Percentiles rank a stretch among this genome's conserved stretches.
Conservation (phyloP, 2,113 vertebrate species). For the Lonchura striata region DNA sequence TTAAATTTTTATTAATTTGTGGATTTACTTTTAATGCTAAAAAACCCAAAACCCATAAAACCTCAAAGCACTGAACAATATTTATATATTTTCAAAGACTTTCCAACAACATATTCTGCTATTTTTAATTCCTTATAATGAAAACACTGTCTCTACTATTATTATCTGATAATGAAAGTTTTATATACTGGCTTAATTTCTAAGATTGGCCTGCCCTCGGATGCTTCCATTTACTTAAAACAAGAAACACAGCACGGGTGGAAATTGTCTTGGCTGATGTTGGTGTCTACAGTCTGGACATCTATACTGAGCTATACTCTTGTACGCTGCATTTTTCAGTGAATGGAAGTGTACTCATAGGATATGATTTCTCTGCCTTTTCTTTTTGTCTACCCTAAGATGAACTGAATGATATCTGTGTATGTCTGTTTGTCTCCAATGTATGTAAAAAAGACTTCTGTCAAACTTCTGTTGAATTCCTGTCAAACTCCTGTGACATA, state of each 20-base stretch:
- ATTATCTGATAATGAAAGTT: not conserved
- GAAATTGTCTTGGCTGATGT: not conserved
- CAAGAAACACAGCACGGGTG: not conserved
- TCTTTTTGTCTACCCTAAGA: not conserved
- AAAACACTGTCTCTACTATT: not conserved
- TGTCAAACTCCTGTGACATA: fast-evolving
- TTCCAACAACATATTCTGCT: not conserved
- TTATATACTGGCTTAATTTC: not conserved
- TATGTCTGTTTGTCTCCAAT: not conserved
- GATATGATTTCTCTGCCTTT: not conserved
- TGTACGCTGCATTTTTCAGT: not conserved
- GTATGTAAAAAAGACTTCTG: not conserved
- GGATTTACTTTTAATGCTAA: not conserved
- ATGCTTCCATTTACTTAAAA: not conserved
- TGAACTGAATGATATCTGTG: not conserved
- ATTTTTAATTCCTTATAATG: not conserved
- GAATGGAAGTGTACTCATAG: not conserved
- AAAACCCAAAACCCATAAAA: not conserved
- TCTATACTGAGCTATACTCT: not conserved
- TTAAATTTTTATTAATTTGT: not conserved
- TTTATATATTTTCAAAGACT: not conserved
- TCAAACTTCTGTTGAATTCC: not conserved
- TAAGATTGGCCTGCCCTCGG: not conserved
- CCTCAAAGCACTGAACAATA: not conserved
- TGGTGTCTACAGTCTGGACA: not conserved